Conservation (phyloP, 1,140 invertebrate genomes). For the Antheraea pernyi region DNA sequence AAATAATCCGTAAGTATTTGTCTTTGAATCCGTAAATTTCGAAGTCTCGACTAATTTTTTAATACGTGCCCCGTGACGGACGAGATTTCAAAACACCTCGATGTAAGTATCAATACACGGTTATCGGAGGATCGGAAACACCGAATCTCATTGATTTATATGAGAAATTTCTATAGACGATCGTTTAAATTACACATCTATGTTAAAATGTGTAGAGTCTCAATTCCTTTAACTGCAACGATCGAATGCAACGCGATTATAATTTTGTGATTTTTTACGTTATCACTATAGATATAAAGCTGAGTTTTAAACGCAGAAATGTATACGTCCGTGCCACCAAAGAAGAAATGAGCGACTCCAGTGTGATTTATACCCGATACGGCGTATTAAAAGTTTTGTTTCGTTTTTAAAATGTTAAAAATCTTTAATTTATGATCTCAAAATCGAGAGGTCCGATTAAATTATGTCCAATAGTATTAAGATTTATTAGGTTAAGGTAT, state of each 20-base stretch:
- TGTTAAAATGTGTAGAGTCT: background rate
- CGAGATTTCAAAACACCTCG: constrained; percentile 56
- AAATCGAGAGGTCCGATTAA: constrained; percentile 73
- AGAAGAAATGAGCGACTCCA: constrained; percentile 66
- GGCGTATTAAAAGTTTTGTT: constrained; percentile 73
- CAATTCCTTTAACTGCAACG: background rate
- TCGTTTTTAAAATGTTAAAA: constrained; percentile 67
- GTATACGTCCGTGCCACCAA: constrained; percentile 55
- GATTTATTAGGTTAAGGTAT: constrained; percentile 54
- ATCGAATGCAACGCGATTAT: constrained; percentile 8
- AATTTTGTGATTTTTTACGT: constrained; percentile 16
- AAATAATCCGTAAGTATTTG: background rate
- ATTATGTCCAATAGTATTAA: constrained; percentile 57
- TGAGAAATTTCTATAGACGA: constrained; percentile 39
- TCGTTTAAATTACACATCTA: constrained; percentile 22
- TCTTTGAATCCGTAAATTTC: constrained; percentile 23
- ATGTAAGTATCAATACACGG: constrained; percentile 58
- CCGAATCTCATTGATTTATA: constrained; percentile 64
- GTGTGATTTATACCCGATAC: constrained; percentile 70
- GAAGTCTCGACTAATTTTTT: constrained; percentile 45
- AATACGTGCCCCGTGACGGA: constrained; percentile 38
- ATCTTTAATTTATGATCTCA: constrained; percentile 70
- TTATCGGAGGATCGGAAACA: constrained; percentile 54
- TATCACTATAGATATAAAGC: constrained; percentile 10
- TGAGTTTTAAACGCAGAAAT: constrained; percentile 19